These are phyloP conservation scores for Centrocercus urophasianus DNA, from an alignment of 2,113 vertebrate genomes.

Conservation along the genomic window DNA sequence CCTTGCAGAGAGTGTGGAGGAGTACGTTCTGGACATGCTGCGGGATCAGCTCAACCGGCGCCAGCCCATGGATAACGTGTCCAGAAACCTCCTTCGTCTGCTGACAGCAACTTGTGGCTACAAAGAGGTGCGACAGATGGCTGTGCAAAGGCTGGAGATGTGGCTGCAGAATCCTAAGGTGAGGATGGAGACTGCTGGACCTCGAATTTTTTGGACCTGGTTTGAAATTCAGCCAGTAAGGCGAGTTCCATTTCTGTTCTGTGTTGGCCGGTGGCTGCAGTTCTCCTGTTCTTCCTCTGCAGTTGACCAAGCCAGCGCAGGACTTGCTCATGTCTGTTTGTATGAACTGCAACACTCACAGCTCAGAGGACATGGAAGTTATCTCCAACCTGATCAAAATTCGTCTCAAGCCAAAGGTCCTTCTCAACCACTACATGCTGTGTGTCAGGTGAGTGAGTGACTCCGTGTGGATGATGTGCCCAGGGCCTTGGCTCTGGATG, in stretches of 20 bases:
- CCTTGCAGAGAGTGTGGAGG: slow-evolving; percentile 94
- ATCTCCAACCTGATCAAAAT: slow-evolving; percentile 98
- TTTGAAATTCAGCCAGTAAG: background rate
- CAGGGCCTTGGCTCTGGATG: background rate
- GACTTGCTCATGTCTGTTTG: slow-evolving; percentile 97
- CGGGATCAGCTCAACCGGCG: slow-evolving; percentile 94
- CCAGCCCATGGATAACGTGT: slow-evolving; percentile 97
- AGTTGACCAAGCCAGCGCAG: slow-evolving; percentile 97
- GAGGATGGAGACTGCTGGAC: background rate
- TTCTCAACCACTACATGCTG: slow-evolving; percentile 96
- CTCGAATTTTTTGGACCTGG: background rate
- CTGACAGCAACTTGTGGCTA: slow-evolving; percentile 94
- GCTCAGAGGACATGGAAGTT: slow-evolving; percentile 94
- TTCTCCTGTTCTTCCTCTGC: background rate
- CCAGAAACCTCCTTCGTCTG: slow-evolving; percentile 93
- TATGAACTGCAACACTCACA: slow-evolving; percentile 94
- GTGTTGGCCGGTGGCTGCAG: background rate
- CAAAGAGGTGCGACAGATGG: slow-evolving; percentile 93
- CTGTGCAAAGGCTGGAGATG: slow-evolving; percentile 96
- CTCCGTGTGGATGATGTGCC: background rate
- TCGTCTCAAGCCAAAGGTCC: slow-evolving; percentile 96
- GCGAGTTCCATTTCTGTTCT: rapidly evolving
- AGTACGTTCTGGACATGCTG: slow-evolving; percentile 95
- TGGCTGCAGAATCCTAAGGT: slow-evolving; percentile 99
- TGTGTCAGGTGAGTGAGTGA: slow-evolving; percentile 85